phyloP scores from a whole-genome alignment of 1,140 invertebrate genomes.

The Lordiphosa clarofinis region DNA sequence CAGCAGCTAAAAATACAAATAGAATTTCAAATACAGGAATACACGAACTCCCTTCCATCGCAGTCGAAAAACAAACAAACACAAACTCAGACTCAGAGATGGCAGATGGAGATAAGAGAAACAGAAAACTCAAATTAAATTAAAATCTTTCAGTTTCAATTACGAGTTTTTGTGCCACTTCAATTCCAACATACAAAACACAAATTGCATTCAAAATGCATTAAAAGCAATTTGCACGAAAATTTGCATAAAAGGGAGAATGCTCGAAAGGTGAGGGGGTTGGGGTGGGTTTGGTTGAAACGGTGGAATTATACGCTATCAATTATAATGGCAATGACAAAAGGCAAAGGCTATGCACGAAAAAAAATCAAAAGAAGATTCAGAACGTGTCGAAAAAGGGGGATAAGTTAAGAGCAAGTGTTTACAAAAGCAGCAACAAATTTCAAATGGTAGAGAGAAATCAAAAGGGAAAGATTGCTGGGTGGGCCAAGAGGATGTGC shows the following conservation, averaged over 20 bases:
- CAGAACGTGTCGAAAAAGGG: background rate
- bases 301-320: conserved; percentile 64
- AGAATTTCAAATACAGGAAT: conserved; percentile 13
- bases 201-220: conserved; percentile 78
- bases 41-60: conserved; percentile 5
- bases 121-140: conserved; percentile 77
- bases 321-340: conserved; percentile 78
- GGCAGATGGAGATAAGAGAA: conserved; percentile 60
- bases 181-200: conserved; percentile 75
- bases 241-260: conserved; percentile 67
- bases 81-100: conserved; percentile 17
- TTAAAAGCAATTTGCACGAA: conserved; percentile 77
- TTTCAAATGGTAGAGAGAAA: background rate
- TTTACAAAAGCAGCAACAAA: too few species aligned
- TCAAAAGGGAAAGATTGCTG: too few species aligned
- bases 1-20: conserved; percentile 44
- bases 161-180: conserved; percentile 76
- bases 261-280: conserved; percentile 18
- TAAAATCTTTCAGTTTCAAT: conserved; percentile 78
- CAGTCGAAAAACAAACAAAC: conserved; percentile 1
- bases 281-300: conserved; percentile 8
- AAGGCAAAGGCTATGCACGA: conserved; percentile 47
- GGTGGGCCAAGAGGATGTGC: too few species aligned
- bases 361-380: conserved; percentile 60
- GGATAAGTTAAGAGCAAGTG: background rate